Conservation (phyloP, 2,888 invertebrate species). For the Choreutis nemorana region DNA sequence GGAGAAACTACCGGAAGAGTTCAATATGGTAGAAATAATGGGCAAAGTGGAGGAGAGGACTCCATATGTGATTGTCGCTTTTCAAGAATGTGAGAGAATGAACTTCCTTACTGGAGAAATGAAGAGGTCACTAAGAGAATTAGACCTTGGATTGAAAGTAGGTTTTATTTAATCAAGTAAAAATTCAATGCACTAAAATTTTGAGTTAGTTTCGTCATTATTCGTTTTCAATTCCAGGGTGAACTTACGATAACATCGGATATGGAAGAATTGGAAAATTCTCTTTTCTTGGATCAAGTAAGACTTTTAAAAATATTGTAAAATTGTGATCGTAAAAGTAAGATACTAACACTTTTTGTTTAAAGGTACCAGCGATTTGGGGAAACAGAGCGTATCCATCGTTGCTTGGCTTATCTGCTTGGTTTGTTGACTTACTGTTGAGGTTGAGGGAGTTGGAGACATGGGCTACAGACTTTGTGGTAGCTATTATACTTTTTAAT, state of each 20-base stretch:
- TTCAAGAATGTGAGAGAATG: slow-evolving; percentile 97
- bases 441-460: slow-evolving; percentile 89
- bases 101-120: slow-evolving; percentile 91
- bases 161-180: neutral
- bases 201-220: slow-evolving; percentile 5
- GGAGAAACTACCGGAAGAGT: slow-evolving; percentile 95
- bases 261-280: slow-evolving; percentile 95
- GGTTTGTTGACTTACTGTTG: slow-evolving; percentile 91
- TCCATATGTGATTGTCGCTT: slow-evolving; percentile 94
- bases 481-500: slow-evolving; percentile 40
- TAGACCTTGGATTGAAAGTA: slow-evolving; percentile 92
- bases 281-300: slow-evolving; percentile 88
- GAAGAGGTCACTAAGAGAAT: slow-evolving; percentile 86
- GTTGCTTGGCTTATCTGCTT: slow-evolving; percentile 82
- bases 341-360: slow-evolving; percentile 2
- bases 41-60: slow-evolving; percentile 95
- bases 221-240: slow-evolving; percentile 63
- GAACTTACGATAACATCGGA: slow-evolving; percentile 95
- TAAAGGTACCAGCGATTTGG: slow-evolving; percentile 86
- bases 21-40: slow-evolving; percentile 95
- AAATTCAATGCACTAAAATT: too few relatives aligned
- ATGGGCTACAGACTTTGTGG: slow-evolving; percentile 95
- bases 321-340: neutral
- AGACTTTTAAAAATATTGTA: slow-evolving; percentile 4
- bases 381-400: slow-evolving; percentile 90